A percentile compares a stretch with the other conserved stretches of the same genome.
These are phyloP conservation scores for Drosophila sturtevanti DNA, from an alignment of 1,140 invertebrate genomes.

Conservation along the genomic window DNA sequence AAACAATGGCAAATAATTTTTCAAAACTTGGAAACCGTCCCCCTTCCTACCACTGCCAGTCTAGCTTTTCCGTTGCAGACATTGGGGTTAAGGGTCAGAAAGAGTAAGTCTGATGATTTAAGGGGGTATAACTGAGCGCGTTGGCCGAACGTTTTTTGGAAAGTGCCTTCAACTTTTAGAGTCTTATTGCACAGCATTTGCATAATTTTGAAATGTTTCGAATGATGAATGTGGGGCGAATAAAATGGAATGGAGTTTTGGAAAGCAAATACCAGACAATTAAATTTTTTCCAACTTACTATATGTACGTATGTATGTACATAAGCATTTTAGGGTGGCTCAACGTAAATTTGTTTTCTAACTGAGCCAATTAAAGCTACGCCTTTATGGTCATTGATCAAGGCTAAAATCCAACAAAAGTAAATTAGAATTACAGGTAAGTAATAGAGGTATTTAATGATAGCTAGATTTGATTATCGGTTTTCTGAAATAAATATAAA, in stretches of 20 bases:
- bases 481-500: too few relatives aligned
- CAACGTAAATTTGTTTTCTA: neutral
- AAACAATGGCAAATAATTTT: constrained; percentile 78
- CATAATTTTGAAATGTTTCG: constrained; percentile 66
- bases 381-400: too few relatives aligned
- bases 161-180: constrained; percentile 55
- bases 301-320: neutral
- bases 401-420: too few relatives aligned
- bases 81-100: constrained; percentile 20
- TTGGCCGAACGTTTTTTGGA: constrained; percentile 47
- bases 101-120: constrained; percentile 58
- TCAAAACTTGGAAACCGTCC: neutral
- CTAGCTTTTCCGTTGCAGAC: constrained; percentile 42
- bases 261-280: constrained; percentile 39
- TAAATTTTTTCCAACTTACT: neutral
- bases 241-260: constrained; percentile 11
- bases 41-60: neutral
- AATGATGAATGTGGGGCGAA: constrained; percentile 42
- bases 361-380: too few relatives aligned
- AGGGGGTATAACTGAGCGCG: constrained; percentile 44
- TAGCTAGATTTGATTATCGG: too few relatives aligned
- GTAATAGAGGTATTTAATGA: too few relatives aligned
- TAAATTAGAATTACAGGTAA: too few relatives aligned
- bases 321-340: neutral
- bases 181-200: constrained; percentile 59